A percentile compares a stretch with the other conserved stretches of the same genome.
Conservation (phyloP, 2,888 invertebrate genomes). For the Hypolimnas misippus region DNA sequence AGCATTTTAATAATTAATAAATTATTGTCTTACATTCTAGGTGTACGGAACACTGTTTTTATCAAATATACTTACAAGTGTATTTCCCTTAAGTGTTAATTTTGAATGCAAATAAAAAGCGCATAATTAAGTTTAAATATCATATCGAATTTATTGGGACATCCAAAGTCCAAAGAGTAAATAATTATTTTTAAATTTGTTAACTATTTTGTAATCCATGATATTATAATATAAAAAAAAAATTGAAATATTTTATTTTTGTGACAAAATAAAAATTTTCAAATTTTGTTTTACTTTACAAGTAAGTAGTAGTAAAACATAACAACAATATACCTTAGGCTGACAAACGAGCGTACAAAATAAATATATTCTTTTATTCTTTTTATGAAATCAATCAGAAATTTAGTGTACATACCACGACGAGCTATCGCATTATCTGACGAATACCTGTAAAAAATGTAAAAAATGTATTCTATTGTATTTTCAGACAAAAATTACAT, state of each 20-base stretch:
- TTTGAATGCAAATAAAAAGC: constrained; percentile 37
- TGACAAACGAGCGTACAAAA: background rate
- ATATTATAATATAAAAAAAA: too few relatives aligned
- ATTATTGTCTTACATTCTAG: background rate
- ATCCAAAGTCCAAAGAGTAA: background rate
- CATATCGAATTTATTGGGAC: background rate
- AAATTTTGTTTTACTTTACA: background rate
- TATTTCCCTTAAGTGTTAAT: constrained; percentile 36
- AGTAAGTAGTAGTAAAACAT: background rate
- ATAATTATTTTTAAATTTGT: background rate
- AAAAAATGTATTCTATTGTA: constrained; percentile 14
- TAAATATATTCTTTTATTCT: constrained; percentile 1
- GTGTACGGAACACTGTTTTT: background rate
- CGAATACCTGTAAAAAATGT: constrained; percentile 51
- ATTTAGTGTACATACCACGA: constrained; percentile 50
- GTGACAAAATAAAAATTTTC: too few relatives aligned
- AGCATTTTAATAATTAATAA: background rate
- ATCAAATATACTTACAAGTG: constrained; percentile 30
- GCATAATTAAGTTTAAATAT: constrained; percentile 18
- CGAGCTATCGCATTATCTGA: constrained; percentile 44
- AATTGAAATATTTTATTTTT: too few relatives aligned
- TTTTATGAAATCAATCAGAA: constrained; percentile 17
- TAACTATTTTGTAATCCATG: too few relatives aligned
- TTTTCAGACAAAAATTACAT: background rate
- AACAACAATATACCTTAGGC: constrained; percentile 2